phyloP scores from a whole-genome alignment of 2,113 vertebrate genomes.

The Platichthys flesus region DNA sequence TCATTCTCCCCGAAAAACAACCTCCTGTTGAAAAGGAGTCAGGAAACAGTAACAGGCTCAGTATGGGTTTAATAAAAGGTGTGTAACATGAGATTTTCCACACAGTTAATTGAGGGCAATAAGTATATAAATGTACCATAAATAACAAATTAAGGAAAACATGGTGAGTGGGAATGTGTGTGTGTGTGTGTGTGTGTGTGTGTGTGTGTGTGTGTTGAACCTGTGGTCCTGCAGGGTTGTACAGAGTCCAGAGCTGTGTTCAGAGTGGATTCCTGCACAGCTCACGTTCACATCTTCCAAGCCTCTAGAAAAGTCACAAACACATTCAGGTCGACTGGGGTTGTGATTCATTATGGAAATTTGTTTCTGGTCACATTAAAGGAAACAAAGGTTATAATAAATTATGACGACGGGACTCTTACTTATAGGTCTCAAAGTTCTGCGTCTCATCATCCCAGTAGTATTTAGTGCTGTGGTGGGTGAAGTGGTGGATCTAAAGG shows the following conservation, averaged over 20 bases:
- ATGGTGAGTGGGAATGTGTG: too few relatives aligned
- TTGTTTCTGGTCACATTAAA: not conserved
- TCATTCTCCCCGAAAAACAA: slow-evolving; percentile 95
- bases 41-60: too few relatives aligned
- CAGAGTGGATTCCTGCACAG: slow-evolving; percentile 87
- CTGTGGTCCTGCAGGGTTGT: slow-evolving; percentile 88
- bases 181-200: not conserved
- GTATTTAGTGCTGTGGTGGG: slow-evolving; percentile 90
- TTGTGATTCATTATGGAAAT: not conserved
- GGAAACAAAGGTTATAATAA: not conserved
- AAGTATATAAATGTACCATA: not conserved
- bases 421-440: slow-evolving; percentile 89
- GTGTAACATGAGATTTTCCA: not conserved
- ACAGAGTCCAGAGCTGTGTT: slow-evolving; percentile 88
- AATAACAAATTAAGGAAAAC: not conserved
- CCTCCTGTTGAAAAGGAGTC: slow-evolving; percentile 79
- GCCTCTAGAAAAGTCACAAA: slow-evolving; percentile 83
- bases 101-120: not conserved
- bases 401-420: slow-evolving; percentile 63
- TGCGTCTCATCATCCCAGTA: slow-evolving; percentile 90
- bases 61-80: too few relatives aligned
- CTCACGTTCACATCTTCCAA: slow-evolving; percentile 87
- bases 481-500: slow-evolving; percentile 88
- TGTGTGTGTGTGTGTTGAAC: slow-evolving; percentile 66
- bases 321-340: slow-evolving; percentile 4